These are phyloP conservation scores for Chaetodon auriga DNA, from an alignment of 2,113 vertebrate genomes.

Conservation along the genomic window DNA sequence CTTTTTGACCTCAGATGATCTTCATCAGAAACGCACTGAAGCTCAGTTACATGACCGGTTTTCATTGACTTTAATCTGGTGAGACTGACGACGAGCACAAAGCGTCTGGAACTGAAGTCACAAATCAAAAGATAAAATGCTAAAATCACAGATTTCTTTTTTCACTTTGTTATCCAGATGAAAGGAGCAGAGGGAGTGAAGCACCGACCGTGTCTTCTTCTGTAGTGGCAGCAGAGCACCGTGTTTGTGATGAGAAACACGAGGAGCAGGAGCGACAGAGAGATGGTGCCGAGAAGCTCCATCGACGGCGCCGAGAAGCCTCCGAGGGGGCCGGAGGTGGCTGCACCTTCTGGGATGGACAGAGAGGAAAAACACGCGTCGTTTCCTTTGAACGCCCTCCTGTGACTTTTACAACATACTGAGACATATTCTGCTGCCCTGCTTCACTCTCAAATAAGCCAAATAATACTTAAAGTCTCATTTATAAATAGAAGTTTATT, in stretches of 20 bases:
- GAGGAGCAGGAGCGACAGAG: slow-evolving; percentile 64
- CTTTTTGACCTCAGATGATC: background rate
- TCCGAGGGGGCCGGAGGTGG: rapidly evolving
- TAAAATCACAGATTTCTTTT: too few species aligned
- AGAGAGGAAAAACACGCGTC: background rate
- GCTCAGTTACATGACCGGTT: too few species aligned
- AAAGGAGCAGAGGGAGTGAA: background rate
- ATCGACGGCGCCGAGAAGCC: rapidly evolving
- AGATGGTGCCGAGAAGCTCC: slow-evolving; percentile 41
- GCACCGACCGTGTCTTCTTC: slow-evolving; percentile 65
- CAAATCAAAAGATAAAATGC: too few species aligned
- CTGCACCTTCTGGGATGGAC: background rate
- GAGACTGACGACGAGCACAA: too few species aligned
- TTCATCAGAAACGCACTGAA: too few species aligned
- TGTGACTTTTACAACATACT: background rate
- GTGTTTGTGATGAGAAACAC: slow-evolving; percentile 66
- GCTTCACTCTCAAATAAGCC: background rate
- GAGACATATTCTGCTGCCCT: background rate
- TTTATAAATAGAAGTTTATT: background rate
- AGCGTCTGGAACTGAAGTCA: too few species aligned
- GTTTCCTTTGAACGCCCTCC: background rate
- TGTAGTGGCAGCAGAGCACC: slow-evolving; percentile 73
- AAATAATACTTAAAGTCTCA: background rate
- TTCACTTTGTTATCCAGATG: background rate
- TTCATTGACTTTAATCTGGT: too few species aligned